Evolutionary conservation across 2,797 vertebrate species (phyloP), one percentile per base, ranked within the genome.

Genomic region (Choloepus didactylus): DNA sequence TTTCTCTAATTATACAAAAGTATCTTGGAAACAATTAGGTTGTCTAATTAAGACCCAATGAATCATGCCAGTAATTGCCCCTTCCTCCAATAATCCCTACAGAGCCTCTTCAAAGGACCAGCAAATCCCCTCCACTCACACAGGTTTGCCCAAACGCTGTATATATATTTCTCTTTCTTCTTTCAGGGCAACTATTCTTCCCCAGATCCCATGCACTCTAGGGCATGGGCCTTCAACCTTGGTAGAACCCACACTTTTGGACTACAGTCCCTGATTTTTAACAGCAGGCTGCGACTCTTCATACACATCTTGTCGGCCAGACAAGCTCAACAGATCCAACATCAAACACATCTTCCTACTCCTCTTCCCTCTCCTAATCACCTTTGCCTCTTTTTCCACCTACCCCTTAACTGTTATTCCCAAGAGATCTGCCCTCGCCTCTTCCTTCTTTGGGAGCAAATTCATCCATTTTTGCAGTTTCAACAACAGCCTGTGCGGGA

Each of bases 311-410:
- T 59, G 49, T 69, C 14, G n/a, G 75, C 35, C 60, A 76, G 38
- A 69, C 27, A n/a, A 35, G n/a, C 8, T 27, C n/a, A 85, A 21
- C 59, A 3, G 29, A 35, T 67, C 27, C 59, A 44, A 15, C 16
- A 29, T 64, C 46, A 84, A 81, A n/a, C 81, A 67, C 5, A 1
- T 31, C 80, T 72, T 46, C 60, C 69, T 56, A 23, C 10, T 64
- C 16, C 67, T 51, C 67, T 89, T 66, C 46, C 59, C 51, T 92
- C 23, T 51, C 23, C 29, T 51, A 31, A 19, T 35, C 59, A 35
- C 87, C 25, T 56, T 56, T 85, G 59, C 73, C 75, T 91, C 75
- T 67, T 75, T 72, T 87, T 72, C n/a, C 49, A 38, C 60, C 67
- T 92, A 81, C 35, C 21, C 5, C 60, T 75, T 70, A 54, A 83